Percentiles rank a stretch among this genome's conserved stretches.
Conservation (phyloP, 2,113 vertebrate genomes). For the Noctilio leporinus region DNA sequence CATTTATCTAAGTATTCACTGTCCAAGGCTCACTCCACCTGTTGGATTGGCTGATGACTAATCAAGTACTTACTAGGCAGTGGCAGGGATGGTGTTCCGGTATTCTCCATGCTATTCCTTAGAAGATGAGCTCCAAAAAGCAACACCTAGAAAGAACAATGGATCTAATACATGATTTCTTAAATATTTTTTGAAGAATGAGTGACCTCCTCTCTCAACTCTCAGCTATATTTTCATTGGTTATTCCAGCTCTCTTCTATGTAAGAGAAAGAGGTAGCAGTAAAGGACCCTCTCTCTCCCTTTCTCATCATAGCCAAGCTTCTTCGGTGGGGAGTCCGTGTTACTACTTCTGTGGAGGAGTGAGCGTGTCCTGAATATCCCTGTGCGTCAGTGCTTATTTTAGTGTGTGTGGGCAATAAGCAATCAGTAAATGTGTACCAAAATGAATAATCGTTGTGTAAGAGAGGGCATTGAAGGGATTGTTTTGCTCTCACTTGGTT, state of each 20-base stretch:
- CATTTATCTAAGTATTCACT: background rate
- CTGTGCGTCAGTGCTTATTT: background rate
- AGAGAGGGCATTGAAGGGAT: background rate
- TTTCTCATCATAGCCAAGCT: background rate
- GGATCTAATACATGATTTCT: background rate
- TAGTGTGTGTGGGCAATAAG: background rate
- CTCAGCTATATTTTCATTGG: background rate
- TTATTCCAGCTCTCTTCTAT: background rate
- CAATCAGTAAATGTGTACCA: background rate
- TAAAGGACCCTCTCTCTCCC: background rate
- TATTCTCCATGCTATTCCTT: background rate
- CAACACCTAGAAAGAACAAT: background rate
- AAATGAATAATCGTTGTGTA: constrained; percentile 12
- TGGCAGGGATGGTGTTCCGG: background rate
- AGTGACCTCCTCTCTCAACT: background rate
- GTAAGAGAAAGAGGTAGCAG: background rate
- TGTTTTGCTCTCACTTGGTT: background rate
- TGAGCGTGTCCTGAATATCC: background rate
- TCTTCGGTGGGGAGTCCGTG: background rate
- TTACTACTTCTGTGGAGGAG: background rate
- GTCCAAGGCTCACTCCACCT: background rate
- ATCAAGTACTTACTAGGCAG: background rate
- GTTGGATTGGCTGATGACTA: background rate
- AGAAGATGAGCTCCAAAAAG: background rate
- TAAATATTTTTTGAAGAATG: background rate